Conservation (phyloP, 2,797 vertebrate species). For the Gallirallus australis region DNA sequence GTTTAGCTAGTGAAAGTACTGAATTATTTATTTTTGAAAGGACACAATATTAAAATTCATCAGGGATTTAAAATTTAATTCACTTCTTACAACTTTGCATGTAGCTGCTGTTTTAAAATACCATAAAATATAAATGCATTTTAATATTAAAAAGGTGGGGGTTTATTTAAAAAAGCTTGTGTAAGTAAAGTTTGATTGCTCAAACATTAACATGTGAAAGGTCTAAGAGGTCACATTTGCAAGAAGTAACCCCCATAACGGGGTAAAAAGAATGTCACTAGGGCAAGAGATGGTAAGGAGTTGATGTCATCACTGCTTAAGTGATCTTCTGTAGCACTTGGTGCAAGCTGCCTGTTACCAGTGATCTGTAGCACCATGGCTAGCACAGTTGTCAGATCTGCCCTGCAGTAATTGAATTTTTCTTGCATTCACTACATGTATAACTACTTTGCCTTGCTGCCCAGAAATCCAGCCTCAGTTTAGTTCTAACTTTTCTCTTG, state of each 20-base stretch:
- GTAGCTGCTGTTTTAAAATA: constrained; percentile 4
- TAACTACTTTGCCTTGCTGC: background rate
- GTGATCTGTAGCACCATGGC: background rate
- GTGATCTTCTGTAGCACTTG: background rate
- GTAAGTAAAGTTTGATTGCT: background rate
- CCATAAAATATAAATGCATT: constrained; percentile 20
- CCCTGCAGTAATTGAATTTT: background rate
- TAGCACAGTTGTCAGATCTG: background rate
- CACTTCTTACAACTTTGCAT: background rate
- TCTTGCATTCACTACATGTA: background rate
- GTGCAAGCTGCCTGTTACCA: background rate
- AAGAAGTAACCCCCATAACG: background rate
- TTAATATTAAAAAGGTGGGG: background rate
- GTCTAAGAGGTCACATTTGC: background rate
- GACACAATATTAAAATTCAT: constrained; percentile 39
- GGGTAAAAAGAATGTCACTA: background rate
- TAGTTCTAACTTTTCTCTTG: background rate
- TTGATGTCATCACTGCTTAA: background rate
- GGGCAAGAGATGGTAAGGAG: background rate
- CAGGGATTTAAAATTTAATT: constrained; percentile 48
- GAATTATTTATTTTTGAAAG: constrained; percentile 2
- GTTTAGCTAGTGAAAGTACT: background rate
- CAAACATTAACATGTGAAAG: background rate
- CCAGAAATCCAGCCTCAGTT: background rate
- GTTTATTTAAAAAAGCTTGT: background rate